A percentile compares a stretch with the other conserved stretches of the same genome.
Evolutionary conservation across 2,113 vertebrate genomes (phyloP).

Genomic region (Pelusios castaneus): DNA sequence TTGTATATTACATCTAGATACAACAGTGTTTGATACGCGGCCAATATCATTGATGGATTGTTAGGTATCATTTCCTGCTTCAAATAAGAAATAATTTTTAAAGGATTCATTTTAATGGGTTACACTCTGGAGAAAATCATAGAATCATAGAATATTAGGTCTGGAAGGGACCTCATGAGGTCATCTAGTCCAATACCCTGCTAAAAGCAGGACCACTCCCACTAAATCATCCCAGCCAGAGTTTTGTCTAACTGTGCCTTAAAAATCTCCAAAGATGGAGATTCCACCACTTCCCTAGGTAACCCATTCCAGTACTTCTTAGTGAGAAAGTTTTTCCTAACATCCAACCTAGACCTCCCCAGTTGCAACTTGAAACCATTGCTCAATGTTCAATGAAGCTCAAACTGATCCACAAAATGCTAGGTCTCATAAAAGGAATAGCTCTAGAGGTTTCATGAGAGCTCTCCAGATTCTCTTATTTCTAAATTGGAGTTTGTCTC

Average conservation of each 20-base stretch:
- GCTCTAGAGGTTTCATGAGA: background rate
- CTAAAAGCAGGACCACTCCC: no score
- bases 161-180: no score
- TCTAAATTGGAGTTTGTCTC: background rate
- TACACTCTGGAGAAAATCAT: background rate
- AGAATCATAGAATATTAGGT: no score
- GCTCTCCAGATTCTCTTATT: background rate
- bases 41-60: background rate
- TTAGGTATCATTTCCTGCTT: background rate
- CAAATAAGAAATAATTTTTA: background rate
- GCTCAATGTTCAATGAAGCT: slow-evolving; percentile 1
- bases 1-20: background rate
- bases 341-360: no score
- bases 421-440: background rate
- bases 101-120: background rate
- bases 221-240: no score
- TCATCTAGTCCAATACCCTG: no score
- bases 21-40: background rate
- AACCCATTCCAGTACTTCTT: no score
- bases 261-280: no score
- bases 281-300: no score
- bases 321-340: no score
- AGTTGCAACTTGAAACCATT: no score
- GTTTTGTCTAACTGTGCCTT: no score
- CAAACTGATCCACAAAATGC: background rate